Conservation (phyloP, 2,888 invertebrate genomes). For the Caradrina kadenii region DNA sequence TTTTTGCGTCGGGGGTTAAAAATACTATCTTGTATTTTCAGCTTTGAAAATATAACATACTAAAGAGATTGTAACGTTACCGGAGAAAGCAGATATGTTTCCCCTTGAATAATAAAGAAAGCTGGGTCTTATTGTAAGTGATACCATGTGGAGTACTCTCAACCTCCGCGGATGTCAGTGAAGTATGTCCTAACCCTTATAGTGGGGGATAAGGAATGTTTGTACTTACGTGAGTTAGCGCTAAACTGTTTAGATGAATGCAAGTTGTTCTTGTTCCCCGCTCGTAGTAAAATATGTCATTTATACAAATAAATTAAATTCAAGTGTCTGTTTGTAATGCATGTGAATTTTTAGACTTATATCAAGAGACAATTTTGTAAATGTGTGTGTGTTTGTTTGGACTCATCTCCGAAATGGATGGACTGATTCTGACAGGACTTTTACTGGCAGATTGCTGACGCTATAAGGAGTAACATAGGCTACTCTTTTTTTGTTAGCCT, state of each 20-base stretch:
- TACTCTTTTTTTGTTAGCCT: too few relatives aligned
- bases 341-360: too few relatives aligned
- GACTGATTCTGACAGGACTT: too few relatives aligned
- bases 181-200: conserved; percentile 19
- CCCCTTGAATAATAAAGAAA: conserved; percentile 39
- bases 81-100: neutral
- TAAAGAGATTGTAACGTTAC: neutral
- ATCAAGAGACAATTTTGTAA: too few relatives aligned
- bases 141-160: conserved; percentile 18
- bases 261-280: conserved; percentile 18
- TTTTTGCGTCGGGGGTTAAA: too few relatives aligned
- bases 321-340: too few relatives aligned
- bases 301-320: too few relatives aligned
- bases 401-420: too few relatives aligned
- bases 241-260: conserved; percentile 38
- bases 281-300: conserved; percentile 5
- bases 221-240: conserved; percentile 7
- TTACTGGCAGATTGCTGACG: too few relatives aligned
- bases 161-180: neutral
- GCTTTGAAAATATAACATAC: neutral
- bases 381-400: too few relatives aligned
- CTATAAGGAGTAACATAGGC: too few relatives aligned
- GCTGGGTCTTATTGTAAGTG: conserved; percentile 6
- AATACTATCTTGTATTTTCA: too few relatives aligned
- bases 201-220: conserved; percentile 20